These are phyloP conservation scores for Oryzias sinensis DNA, from an alignment of 2,797 vertebrate genomes.

Conservation along the genomic window DNA sequence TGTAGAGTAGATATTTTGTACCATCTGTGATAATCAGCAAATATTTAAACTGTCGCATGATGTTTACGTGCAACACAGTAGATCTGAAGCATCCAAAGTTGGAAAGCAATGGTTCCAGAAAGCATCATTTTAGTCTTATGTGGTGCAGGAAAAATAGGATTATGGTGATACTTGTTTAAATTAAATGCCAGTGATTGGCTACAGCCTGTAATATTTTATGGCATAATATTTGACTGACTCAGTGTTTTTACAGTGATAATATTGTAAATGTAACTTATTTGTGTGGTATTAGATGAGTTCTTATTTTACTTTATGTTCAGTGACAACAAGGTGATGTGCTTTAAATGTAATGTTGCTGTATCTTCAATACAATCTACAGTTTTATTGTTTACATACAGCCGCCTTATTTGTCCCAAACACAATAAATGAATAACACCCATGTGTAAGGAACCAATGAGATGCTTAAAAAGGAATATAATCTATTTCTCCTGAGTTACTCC, in stretches of 20 bases:
- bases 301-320: slow-evolving; percentile 64
- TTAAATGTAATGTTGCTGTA: slow-evolving; percentile 77
- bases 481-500: slow-evolving; percentile 30
- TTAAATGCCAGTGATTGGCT: slow-evolving; percentile 56
- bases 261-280: slow-evolving; percentile 79
- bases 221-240: slow-evolving; percentile 56
- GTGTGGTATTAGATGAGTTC: slow-evolving; percentile 70
- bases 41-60: slow-evolving; percentile 83
- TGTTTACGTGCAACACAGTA: slow-evolving; percentile 71
- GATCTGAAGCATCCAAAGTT: slow-evolving; percentile 57
- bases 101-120: slow-evolving; percentile 45
- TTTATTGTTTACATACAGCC: slow-evolving; percentile 58
- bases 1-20: slow-evolving; percentile 78
- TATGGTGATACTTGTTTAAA: slow-evolving; percentile 50
- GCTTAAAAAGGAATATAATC: slow-evolving; percentile 34
- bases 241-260: slow-evolving; percentile 70
- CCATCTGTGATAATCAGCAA: slow-evolving; percentile 71
- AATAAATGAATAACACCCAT: slow-evolving; percentile 30
- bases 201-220: slow-evolving; percentile 56
- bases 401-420: slow-evolving; percentile 55
- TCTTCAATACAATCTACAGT: slow-evolving; percentile 79
- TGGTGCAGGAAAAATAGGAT: slow-evolving; percentile 56
- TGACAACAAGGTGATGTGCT: slow-evolving; percentile 75
- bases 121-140: slow-evolving; percentile 35
- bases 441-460: slow-evolving; percentile 20